Evolutionary conservation across 2,888 invertebrate species (phyloP), one percentile per base, ranked within the genome.

Genomic region (Netelia virgata): DNA sequence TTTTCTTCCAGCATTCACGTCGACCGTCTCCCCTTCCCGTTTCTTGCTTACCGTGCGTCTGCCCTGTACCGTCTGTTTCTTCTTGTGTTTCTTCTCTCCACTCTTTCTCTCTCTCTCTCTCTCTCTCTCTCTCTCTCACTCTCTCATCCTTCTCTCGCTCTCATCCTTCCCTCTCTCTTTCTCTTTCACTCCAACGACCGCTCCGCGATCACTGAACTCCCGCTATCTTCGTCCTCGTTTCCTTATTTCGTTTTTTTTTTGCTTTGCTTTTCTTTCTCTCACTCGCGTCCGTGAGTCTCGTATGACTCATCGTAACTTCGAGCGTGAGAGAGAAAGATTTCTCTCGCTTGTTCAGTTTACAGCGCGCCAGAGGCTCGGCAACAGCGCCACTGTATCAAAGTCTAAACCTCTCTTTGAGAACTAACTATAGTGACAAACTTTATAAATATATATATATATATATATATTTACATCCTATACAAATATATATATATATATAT

Each of bases 201-300:
- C 23, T 36, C 73, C 16, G 63, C 73, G 83, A 78, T 78, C 83
- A 78, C 14, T 78, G 83, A 78, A 78, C 83, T 74, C 78, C 63
- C 74, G 61, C 57, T 3, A 18, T 16, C 66, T 72, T 59, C 59
- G 18, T 61, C 68, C 77, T 53, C 61, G 10, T 63, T 74, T 59
- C 53, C n/a, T 23, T 63, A 43, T 36, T 43, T 50, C 14, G n/a
- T 41, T 66, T 16, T 74, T 69, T 11, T 43, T 18, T 68, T 61
- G n/a, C n/a, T n/a, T 23, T 23, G 23, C 47, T 28, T 47, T 36
- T 18, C 20, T 68, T 55, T 68, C 57, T 75, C 50, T 20, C 36
- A 64, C 50, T 41, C 16, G 55, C 66, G 28, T 28, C 59, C 59
- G 20, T 6, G 73, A 55, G 55, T 57, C 63, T 74, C 63, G 57